phyloP scores from a whole-genome alignment of 2,888 invertebrate genomes.

The Ectropis crepuscularia region DNA sequence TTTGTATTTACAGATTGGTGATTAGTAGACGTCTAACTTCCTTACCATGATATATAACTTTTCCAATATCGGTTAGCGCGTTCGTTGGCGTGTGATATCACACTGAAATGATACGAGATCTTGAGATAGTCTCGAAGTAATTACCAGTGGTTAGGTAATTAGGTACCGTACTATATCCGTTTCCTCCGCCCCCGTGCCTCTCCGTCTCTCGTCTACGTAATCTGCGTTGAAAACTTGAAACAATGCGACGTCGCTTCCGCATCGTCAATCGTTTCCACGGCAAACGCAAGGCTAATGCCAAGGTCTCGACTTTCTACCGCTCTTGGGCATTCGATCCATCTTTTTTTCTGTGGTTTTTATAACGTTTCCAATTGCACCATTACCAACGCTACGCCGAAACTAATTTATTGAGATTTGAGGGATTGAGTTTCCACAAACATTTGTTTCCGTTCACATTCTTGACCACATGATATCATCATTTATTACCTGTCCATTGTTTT shows the following conservation, averaged over 20 bases:
- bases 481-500: too few relatives aligned
- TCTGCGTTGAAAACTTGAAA: constrained; percentile 71
- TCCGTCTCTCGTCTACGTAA: constrained; percentile 54
- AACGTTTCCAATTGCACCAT: constrained; percentile 21
- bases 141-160: constrained; percentile 48
- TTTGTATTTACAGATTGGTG: too few relatives aligned
- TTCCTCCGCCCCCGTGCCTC: constrained; percentile 46
- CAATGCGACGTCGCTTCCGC: constrained; percentile 76
- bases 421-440: constrained; percentile 3
- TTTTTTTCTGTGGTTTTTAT: constrained; percentile 23
- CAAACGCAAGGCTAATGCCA: constrained; percentile 77
- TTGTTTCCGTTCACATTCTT: neutral
- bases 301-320: constrained; percentile 77
- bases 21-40: too few relatives aligned
- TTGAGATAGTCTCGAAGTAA: constrained; percentile 38
- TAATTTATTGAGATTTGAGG: constrained; percentile 11
- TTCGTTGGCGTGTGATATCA: neutral
- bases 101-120: neutral
- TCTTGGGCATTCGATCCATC: constrained; percentile 20
- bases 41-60: too few relatives aligned
- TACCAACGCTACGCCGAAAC: constrained; percentile 24
- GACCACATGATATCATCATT: neutral
- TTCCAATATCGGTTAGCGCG: too few relatives aligned
- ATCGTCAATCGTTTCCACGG: constrained; percentile 74
- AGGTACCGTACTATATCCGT: constrained; percentile 51